Base-by-base conservation (phyloP, 2,888 invertebrate species). In the Adelognathus sp. region DNA sequence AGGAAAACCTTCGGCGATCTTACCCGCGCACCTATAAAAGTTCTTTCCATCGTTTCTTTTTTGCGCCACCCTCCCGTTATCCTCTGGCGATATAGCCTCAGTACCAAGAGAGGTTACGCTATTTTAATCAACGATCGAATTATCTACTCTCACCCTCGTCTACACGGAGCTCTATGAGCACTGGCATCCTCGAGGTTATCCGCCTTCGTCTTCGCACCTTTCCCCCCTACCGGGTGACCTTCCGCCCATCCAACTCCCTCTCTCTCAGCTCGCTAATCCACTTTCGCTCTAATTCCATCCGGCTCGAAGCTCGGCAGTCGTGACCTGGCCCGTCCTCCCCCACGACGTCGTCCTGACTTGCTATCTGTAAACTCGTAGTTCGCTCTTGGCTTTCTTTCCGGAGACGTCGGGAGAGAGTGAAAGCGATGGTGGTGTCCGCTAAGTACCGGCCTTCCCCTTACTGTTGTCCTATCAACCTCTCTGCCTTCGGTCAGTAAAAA, bases 221-320 rank as follows among this genome's bases (percentile, higher is more conserved):
- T 66, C 58, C 39, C 46, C 50, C 41, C 58, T 50, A 21, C 46
- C 16, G 36, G 60, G 63, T 70, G 21, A 66, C 71, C 70, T 76
- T 66, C 67, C 66, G 52, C 21, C 24, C 24, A 5, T 29, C 18
- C 5, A 1, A 16, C 58, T 29, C 33, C 27, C n/a, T 39, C 24
- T 61, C 80, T 61, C 80, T 67, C 21, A 56, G 75, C 63, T 73
- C 76, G 79, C 81, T 83, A 83, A 84, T 82, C 83, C 82, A 83
- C 80, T 84, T 84, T 79, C 73, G 64, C 56, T 76, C 80, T 83
- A 83, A 84, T 82, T 83, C 80, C 79, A 82, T 83, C 81, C 72
- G 74, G 73, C 76, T 67, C 67, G 72, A 79, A 79, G 76, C 76
- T 56, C 70, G 67, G 66, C 36, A 73, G 72, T 60, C 73, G 69